Base-by-base conservation (phyloP, 2,888 invertebrate genomes). In the Drosophila limbata region DNA sequence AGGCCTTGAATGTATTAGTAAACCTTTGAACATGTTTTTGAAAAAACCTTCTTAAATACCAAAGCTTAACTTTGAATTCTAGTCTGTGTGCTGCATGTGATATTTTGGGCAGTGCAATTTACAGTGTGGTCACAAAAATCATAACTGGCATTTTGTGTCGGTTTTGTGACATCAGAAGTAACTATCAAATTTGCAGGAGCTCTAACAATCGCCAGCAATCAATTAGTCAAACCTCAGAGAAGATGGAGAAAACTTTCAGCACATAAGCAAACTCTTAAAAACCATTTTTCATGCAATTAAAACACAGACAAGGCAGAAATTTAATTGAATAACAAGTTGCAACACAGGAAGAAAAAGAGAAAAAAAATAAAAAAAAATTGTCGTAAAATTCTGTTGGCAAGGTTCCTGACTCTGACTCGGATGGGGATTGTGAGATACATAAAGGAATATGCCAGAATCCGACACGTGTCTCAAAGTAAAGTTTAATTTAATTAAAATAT, bases 401-500 rank as follows among this genome's bases (percentile, higher is more conserved):
- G 19, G 40, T 65, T 60, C 53, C 53, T 44, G 56, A 55, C 31
- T 40, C 53, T 40, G 52, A 55, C 25, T 40, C n/a, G 53, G 48
- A 56, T 40, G 52, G 13, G 37, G 39, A 63, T 40, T 57, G 3
- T 25, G 42, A 33, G 60, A 42, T 59, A 70, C 42, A 47, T 51
- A 56, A 42, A 50, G 61, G 47, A 25, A 70, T 47, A 70, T 61
- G 57, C 63, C 55, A 65, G 62, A 66, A 56, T 53, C 83, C 70
- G 74, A 89, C 84, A 89, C 84, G 84, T 84, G 90, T 85, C 86
- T 79, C 69, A 85, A 68, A 84, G 81, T 73, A 90, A 89, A 86
- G 64, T 86, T 85, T 90, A 85, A 85, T 85, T 85, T 86, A 90
- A 85, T 85, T 90, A 85, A 88, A 90, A 87, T 86, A 71, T 78